Evolutionary conservation across 2,113 vertebrate species (phyloP).

Genomic region (Atractosteus spatula): DNA sequence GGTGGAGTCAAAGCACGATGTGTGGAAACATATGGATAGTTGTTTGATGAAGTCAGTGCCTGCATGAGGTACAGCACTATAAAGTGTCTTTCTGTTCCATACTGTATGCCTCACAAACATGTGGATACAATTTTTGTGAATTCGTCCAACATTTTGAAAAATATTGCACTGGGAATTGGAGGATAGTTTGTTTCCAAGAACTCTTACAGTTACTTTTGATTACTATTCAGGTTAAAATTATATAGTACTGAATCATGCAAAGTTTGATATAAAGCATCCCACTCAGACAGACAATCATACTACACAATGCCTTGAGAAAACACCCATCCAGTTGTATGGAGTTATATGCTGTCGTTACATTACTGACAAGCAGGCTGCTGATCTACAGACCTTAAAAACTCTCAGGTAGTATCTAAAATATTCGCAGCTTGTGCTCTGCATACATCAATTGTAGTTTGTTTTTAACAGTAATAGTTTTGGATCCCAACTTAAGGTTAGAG

Average conservation of each 20-base stretch:
- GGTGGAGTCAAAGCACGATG: background rate
- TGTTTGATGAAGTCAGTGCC: background rate
- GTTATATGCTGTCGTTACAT: too few relatives aligned
- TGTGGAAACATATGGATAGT: background rate
- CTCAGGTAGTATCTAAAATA: too few relatives aligned
- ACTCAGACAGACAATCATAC: background rate
- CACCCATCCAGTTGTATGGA: too few relatives aligned
- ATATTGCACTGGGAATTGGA: conserved; percentile 27
- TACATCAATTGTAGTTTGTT: too few relatives aligned
- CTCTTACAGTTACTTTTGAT: conserved; percentile 37
- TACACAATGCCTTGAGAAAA: background rate
- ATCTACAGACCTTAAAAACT: too few relatives aligned
- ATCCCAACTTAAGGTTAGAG: too few relatives aligned
- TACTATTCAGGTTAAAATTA: background rate
- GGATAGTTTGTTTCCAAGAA: conserved; percentile 44
- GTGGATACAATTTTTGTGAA: conserved; percentile 24
- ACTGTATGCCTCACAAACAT: conserved; percentile 9
- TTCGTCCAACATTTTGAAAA: conserved; percentile 4
- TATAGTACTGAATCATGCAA: background rate
- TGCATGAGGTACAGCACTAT: background rate
- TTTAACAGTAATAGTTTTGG: too few relatives aligned
- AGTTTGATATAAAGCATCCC: background rate
- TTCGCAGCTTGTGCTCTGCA: too few relatives aligned
- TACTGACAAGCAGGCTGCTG: too few relatives aligned
- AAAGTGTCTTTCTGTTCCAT: conserved; percentile 1